Evolutionary conservation across 2,113 vertebrate genomes (phyloP).

Genomic region (Pica pica): DNA sequence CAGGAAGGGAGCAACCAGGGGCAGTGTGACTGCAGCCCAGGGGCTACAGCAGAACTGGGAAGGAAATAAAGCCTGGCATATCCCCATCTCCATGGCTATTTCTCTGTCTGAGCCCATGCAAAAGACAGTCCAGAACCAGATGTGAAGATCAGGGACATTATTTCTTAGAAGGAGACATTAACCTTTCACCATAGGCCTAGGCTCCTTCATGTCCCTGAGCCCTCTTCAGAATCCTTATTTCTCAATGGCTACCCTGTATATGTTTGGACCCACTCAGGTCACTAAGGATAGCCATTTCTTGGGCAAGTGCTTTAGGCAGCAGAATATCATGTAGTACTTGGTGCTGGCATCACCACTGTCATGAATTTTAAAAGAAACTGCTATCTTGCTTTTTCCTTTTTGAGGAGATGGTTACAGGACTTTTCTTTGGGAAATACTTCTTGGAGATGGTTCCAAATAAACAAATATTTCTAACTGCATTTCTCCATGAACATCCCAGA

Average conservation of each 20-base stretch:
- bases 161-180: neutral
- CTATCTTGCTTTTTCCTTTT: neutral
- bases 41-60: neutral
- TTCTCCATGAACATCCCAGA: neutral
- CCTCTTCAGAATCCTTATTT: neutral
- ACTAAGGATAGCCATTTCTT: neutral
- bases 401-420: neutral
- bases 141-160: neutral
- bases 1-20: neutral
- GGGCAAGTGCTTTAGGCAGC: neutral
- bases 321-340: neutral
- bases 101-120: neutral
- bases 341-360: neutral
- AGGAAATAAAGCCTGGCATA: neutral
- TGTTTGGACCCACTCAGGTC: neutral
- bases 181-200: neutral
- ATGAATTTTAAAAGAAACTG: neutral
- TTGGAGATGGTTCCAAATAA: neutral
- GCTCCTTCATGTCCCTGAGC: neutral
- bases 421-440: neutral
- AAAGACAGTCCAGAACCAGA: neutral
- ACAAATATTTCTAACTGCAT: neutral
- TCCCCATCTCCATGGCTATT: neutral
- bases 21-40: neutral
- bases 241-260: fast-evolving